phyloP scores from a whole-genome alignment of 1,140 invertebrate species.

The Penaeus indicus region DNA sequence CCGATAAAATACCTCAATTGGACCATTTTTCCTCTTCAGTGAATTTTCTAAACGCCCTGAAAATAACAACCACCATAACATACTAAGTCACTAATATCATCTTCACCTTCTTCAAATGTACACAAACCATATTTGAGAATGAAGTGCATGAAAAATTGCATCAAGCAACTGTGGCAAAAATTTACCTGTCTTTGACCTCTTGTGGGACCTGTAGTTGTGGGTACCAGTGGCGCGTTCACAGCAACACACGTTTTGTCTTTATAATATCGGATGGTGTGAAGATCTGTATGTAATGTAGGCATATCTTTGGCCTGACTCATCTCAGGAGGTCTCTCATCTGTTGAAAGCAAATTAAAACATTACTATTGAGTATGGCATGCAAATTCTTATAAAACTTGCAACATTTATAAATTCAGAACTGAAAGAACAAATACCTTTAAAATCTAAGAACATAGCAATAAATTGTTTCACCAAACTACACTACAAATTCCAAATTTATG shows the following conservation, averaged over 20 bases:
- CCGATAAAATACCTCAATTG: slow-evolving; percentile 62
- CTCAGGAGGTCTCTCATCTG: slow-evolving; percentile 75
- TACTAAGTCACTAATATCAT: not conserved
- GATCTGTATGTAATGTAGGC: slow-evolving; percentile 90
- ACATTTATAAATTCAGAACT: too few relatives aligned
- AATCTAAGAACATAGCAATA: too few relatives aligned
- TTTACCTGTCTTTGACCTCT: slow-evolving; percentile 52
- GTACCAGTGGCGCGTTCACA: slow-evolving; percentile 90
- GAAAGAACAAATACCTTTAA: too few relatives aligned
- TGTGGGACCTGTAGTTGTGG: slow-evolving; percentile 80
- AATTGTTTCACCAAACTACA: too few relatives aligned
- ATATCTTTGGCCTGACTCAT: slow-evolving; percentile 77
- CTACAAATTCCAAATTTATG: too few relatives aligned
- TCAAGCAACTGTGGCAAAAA: not conserved
- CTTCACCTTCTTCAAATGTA: too few relatives aligned
- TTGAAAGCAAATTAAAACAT: slow-evolving; percentile 67
- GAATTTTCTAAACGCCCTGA: slow-evolving; percentile 57
- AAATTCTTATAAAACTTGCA: not conserved
- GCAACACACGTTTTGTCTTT: slow-evolving; percentile 91
- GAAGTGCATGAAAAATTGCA: not conserved
- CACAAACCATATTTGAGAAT: not conserved
- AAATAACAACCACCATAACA: not conserved
- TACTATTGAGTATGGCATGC: slow-evolving; percentile 38
- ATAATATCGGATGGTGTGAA: slow-evolving; percentile 83
- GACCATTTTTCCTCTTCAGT: slow-evolving; percentile 60